Conservation (phyloP, 2,888 invertebrate species). For the Drosophila buzzatii region DNA sequence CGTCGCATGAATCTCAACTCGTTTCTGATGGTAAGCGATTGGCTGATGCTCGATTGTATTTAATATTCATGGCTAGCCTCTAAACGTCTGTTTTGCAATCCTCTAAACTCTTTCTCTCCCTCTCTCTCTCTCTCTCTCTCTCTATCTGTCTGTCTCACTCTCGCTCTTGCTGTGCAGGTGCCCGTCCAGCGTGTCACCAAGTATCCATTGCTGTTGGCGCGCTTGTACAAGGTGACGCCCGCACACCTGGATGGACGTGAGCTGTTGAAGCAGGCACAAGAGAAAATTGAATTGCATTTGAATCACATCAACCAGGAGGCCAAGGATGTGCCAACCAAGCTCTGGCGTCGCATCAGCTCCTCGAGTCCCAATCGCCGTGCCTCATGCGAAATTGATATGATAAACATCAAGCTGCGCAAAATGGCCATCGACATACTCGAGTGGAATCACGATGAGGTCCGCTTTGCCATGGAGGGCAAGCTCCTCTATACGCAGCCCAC, state of each 20-base stretch:
- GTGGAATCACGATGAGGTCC: slow-evolving; percentile 97
- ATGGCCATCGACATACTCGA: slow-evolving; percentile 97
- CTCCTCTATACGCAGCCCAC: slow-evolving; percentile 95
- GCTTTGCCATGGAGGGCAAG: slow-evolving; percentile 95
- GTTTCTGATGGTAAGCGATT: slow-evolving; percentile 94
- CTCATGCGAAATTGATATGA: slow-evolving; percentile 94
- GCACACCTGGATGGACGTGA: slow-evolving; percentile 93
- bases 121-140: background rate
- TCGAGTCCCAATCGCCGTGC: slow-evolving; percentile 89
- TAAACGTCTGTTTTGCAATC: slow-evolving; percentile 19
- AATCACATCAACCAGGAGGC: slow-evolving; percentile 97
- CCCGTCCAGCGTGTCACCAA: slow-evolving; percentile 98
- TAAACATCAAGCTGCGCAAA: slow-evolving; percentile 95
- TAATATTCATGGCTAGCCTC: slow-evolving; percentile 31
- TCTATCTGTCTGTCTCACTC: background rate
- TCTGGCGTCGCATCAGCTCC: slow-evolving; percentile 95
- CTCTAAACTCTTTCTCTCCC: too few species aligned
- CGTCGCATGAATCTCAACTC: slow-evolving; percentile 98
- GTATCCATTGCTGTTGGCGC: slow-evolving; percentile 95
- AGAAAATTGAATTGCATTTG: slow-evolving; percentile 96
- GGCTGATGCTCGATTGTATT: background rate
- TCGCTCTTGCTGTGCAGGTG: slow-evolving; percentile 86
- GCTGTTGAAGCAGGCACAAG: slow-evolving; percentile 93
- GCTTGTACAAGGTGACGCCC: slow-evolving; percentile 96
- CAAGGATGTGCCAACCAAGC: slow-evolving; percentile 94